Evolutionary conservation across 1,140 invertebrate species (phyloP).

Genomic region (Philopotamus ludificatus): DNA sequence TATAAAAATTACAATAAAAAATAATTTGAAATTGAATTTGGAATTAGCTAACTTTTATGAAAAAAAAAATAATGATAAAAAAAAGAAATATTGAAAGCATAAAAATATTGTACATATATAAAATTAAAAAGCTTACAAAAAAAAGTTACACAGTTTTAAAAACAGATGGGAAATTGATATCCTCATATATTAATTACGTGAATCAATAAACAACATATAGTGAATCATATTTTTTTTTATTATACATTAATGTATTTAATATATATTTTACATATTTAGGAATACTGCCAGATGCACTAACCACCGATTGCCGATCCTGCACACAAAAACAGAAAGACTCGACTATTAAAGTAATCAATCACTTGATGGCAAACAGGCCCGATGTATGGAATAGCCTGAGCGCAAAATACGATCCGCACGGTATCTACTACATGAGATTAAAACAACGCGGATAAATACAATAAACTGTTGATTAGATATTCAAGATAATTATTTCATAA

Average conservation of each 20-base stretch:
- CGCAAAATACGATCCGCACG: slow-evolving; percentile 22
- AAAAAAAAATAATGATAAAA: too few relatives aligned
- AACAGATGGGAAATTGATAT: too few relatives aligned
- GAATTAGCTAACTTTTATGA: too few relatives aligned
- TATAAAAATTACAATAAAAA: neutral
- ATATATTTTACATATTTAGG: slow-evolving; percentile 1
- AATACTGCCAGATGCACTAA: slow-evolving; percentile 56
- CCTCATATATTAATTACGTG: neutral
- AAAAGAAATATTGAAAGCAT: too few relatives aligned
- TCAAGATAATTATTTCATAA: too few relatives aligned
- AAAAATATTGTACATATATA: too few relatives aligned
- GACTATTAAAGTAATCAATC: slow-evolving; percentile 11
- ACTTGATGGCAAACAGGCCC: slow-evolving; percentile 16
- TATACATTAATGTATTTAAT: neutral
- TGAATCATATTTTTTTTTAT: neutral
- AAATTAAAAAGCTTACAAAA: too few relatives aligned
- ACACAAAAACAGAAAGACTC: neutral
- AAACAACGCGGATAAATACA: slow-evolving; percentile 8
- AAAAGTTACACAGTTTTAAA: too few relatives aligned
- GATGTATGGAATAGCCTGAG: slow-evolving; percentile 10
- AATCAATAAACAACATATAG: neutral
- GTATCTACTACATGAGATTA: neutral
- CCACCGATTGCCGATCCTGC: slow-evolving; percentile 8
- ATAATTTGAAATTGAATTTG: neutral
- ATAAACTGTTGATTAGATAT: too few relatives aligned